These are phyloP conservation scores for Muscina levida DNA, from an alignment of 2,888 invertebrate genomes.

Conservation along the genomic window DNA sequence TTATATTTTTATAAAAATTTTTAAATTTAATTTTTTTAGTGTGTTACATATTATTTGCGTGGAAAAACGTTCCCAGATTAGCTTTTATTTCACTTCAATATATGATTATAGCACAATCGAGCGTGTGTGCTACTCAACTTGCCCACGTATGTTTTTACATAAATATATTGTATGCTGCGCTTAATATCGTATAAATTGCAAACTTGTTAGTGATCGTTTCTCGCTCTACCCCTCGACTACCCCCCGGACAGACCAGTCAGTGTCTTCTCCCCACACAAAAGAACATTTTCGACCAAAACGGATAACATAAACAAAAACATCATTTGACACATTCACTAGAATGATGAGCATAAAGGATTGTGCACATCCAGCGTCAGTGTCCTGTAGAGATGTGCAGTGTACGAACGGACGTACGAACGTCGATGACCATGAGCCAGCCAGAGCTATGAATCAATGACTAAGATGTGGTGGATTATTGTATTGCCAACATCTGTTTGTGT, in stretches of 20 bases:
- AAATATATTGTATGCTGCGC: not conserved
- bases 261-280: not conserved
- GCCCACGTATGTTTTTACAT: not conserved
- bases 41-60: too few relatives aligned
- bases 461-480: not conserved
- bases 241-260: not conserved
- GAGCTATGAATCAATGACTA: not conserved
- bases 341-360: not conserved
- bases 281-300: not conserved
- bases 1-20: too few relatives aligned
- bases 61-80: too few relatives aligned
- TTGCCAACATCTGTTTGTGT: too few relatives aligned
- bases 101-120: too few relatives aligned
- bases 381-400: not conserved
- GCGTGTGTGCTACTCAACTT: too few relatives aligned
- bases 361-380: not conserved
- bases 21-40: too few relatives aligned
- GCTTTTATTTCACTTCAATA: too few relatives aligned
- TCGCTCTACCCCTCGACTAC: not conserved
- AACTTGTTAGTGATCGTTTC: conserved; percentile 47
- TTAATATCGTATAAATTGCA: conserved; percentile 34
- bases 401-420: not conserved
- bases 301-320: conserved; percentile 1
- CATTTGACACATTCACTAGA: not conserved
- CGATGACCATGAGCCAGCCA: not conserved